phyloP scores from a whole-genome alignment of 1,140 invertebrate genomes.

The Euwallacea similis region DNA sequence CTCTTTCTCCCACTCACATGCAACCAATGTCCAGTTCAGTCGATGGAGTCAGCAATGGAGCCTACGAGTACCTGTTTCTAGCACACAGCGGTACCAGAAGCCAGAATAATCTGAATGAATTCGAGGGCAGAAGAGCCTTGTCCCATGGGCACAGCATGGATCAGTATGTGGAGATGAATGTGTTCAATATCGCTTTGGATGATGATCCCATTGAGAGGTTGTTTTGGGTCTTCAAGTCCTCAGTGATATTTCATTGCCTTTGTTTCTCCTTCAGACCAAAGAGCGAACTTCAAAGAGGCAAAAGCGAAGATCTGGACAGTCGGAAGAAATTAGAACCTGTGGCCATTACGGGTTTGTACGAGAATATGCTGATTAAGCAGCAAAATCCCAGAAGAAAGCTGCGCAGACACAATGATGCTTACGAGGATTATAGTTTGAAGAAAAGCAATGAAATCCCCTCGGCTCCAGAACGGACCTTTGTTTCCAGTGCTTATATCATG shows the following conservation, averaged over 20 bases:
- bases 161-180: conserved; percentile 75
- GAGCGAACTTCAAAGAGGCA: conserved; percentile 54
- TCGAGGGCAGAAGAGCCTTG: conserved; percentile 60
- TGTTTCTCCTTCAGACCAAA: conserved; percentile 15
- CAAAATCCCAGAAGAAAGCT: conserved; percentile 73
- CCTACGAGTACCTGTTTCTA: conserved; percentile 66
- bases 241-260: too few species aligned
- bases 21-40: conserved; percentile 61
- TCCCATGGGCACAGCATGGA: conserved; percentile 72
- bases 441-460: conserved; percentile 49
- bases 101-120: conserved; percentile 69
- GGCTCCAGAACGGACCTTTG: conserved; percentile 56
- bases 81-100: conserved; percentile 60
- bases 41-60: conserved; percentile 58
- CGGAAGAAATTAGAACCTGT: conserved; percentile 62
- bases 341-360: conserved; percentile 72
- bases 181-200: conserved; percentile 57
- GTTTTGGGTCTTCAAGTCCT: neutral
- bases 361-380: conserved; percentile 70
- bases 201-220: conserved; percentile 49
- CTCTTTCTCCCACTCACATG: conserved; percentile 76
- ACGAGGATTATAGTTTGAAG: conserved; percentile 63
- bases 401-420: conserved; percentile 61
- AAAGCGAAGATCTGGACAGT: conserved; percentile 60
- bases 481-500: conserved; percentile 63